A percentile compares a stretch with the other conserved stretches of the same genome.
These are phyloP conservation scores for Drosophila grimshawi DNA, from an alignment of 1,140 invertebrate genomes.

Conservation along the genomic window DNA sequence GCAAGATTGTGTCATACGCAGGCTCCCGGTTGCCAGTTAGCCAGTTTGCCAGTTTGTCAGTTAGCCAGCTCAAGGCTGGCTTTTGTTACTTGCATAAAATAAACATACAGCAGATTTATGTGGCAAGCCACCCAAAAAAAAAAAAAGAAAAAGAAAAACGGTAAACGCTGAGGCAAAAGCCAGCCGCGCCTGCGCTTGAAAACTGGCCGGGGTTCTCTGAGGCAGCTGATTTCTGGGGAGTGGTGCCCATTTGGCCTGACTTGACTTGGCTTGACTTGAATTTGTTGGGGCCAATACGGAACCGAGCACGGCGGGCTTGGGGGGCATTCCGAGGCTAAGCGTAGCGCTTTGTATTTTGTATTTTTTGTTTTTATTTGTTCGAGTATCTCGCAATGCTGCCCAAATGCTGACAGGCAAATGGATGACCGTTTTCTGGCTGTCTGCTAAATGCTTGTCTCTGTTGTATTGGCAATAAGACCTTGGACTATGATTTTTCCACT, in stretches of 20 bases:
- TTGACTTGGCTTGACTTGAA: conserved; percentile 12
- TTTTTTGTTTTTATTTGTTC: conserved; percentile 27
- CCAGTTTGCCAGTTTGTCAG: too few relatives aligned
- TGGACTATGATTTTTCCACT: conserved; percentile 57
- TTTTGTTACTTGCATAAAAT: conserved; percentile 54
- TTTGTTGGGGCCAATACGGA: conserved; percentile 4
- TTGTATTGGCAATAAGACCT: conserved; percentile 55
- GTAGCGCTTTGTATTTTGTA: conserved; percentile 61
- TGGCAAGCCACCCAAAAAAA: conserved; percentile 48
- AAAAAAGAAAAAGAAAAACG: conserved; percentile 49
- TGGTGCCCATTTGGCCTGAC: conserved; percentile 54
- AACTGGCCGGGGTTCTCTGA: conserved; percentile 21
- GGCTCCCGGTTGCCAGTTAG: not conserved
- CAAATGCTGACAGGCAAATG: conserved; percentile 72
- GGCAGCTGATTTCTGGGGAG: conserved; percentile 46
- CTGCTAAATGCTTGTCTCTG: conserved; percentile 50
- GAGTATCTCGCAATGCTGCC: not conserved
- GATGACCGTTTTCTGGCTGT: conserved; percentile 51
- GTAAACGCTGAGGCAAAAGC: conserved; percentile 52
- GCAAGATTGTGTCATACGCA: conserved; percentile 23
- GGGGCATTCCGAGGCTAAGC: conserved; percentile 51
- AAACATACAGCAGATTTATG: conserved; percentile 56
- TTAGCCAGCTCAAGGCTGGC: conserved; percentile 37
- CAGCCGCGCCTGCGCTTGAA: conserved; percentile 66
- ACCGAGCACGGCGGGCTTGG: conserved; percentile 37